Percentiles rank a stretch among this genome's conserved stretches.
These are phyloP conservation scores for Mya arenaria DNA, from an alignment of 1,140 invertebrate species.

Conservation along the genomic window DNA sequence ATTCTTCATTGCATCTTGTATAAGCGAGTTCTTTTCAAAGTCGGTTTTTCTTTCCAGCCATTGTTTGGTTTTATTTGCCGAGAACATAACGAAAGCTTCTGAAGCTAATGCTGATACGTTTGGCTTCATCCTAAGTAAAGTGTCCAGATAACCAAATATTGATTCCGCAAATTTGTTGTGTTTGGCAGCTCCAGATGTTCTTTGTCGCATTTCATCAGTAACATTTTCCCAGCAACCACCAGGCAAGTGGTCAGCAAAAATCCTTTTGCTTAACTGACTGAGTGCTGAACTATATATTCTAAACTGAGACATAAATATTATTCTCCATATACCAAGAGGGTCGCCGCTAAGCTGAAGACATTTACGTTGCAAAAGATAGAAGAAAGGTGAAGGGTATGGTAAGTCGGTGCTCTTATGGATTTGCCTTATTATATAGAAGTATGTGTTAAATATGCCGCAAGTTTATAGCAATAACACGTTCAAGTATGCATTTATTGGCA, in stretches of 20 bases:
- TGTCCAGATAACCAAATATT: conserved; percentile 58
- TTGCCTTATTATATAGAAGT: too few relatives aligned
- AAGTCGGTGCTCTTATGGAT: too few relatives aligned
- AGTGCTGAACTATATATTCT: too few relatives aligned
- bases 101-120: conserved; percentile 48
- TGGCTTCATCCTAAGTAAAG: conserved; percentile 46
- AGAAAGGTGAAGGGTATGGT: too few relatives aligned
- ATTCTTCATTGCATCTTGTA: conserved; percentile 10
- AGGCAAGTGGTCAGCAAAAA: conserved; percentile 36
- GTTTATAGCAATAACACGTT: too few relatives aligned
- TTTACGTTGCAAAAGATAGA: too few relatives aligned
- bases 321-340: too few relatives aligned
- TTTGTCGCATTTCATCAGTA: conserved; percentile 21
- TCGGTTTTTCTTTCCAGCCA: conserved; percentile 52
- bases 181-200: conserved; percentile 3
- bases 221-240: conserved; percentile 41
- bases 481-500: too few relatives aligned
- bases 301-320: too few relatives aligned
- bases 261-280: not conserved
- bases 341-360: too few relatives aligned
- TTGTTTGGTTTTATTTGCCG: conserved; percentile 54
- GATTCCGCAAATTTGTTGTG: conserved; percentile 62
- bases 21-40: conserved; percentile 17
- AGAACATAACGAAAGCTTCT: conserved; percentile 60
- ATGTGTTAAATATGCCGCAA: too few relatives aligned